Evolutionary conservation across 92 coral and sea anemone species (phyloP), one percentile per base, ranked within the genome.

Genomic region (Parazoanthus atlanticus): DNA sequence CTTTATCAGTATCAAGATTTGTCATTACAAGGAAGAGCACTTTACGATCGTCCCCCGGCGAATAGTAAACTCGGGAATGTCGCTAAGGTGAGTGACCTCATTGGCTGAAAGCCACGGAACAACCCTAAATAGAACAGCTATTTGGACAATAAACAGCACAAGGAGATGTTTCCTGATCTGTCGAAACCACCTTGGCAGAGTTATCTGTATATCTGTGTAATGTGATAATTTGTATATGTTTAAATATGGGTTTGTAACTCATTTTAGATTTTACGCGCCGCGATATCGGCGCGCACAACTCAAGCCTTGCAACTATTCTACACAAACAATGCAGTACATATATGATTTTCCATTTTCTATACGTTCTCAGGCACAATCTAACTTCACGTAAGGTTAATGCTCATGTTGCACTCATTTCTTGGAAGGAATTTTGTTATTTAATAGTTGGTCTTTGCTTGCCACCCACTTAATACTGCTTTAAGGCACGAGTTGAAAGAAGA

Each of bases 1-100:
- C 31, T 26, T 58, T 41, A 78, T 78, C 36, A 78, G 33, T n/a
- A 9, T 49, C 6, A 6, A 26, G 1, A 47, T 17, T 78, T 78
- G 38, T 78, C 82, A 78, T 78, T 65, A 78, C 66, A 47, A n/a
- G 38, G 82, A 78, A 78, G 66, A 46, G 30, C 5, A 4, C 8
- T 49, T 61, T 21, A 8, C 69, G 26, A 61, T 61, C 28, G 69
- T 61, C 28, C 28, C 58, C 58, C 58, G 49, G 49, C 49, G 49
- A 56, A 56, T 21, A 56, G 65, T 56, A 21, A 56, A 56, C 65
- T 61, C 8, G n/a, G 36, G 23, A 78, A 58, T 78, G 23, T 52
- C 19, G 58, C 65, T 49, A 6, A 31, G 82, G 31, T 46, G 36
- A 41, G 2, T n/a, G 66, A 78, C 82, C 69, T 65, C 82, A 3